These are phyloP conservation scores for Catharus bicknelli DNA, from an alignment of 2,113 vertebrate genomes.

Conservation along the genomic window DNA sequence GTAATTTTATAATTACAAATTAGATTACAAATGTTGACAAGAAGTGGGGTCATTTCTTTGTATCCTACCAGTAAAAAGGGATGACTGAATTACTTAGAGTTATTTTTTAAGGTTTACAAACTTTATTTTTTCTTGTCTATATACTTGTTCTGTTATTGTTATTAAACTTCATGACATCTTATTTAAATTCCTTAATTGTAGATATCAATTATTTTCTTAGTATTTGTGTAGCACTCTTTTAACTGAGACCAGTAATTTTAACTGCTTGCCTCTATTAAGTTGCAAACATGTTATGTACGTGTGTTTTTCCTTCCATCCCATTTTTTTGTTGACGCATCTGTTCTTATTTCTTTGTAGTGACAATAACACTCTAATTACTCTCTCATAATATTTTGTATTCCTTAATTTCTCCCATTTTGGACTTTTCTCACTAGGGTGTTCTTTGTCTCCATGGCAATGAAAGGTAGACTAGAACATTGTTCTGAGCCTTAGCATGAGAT, in stretches of 20 bases:
- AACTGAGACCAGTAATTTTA: not conserved
- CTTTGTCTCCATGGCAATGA: not conserved
- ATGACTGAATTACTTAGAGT: not conserved
- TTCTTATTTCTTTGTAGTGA: not conserved
- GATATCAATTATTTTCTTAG: not conserved
- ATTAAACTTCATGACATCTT: not conserved
- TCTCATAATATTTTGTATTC: not conserved
- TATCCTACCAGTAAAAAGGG: not conserved
- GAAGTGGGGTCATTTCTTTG: not conserved
- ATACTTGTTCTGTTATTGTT: not conserved
- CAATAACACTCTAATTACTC: not conserved
- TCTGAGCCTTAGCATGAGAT: not conserved
- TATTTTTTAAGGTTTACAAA: not conserved
- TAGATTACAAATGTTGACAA: not conserved
- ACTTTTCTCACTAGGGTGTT: not conserved
- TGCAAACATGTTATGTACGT: not conserved
- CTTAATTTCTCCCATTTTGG: not conserved
- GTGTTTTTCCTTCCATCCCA: not conserved
- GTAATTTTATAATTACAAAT: not conserved
- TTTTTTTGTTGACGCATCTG: not conserved
- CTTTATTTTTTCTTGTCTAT: not conserved
- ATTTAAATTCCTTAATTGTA: not conserved
- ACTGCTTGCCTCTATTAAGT: not conserved
- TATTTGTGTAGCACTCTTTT: not conserved
- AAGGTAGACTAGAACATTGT: not conserved